Evolutionary conservation across 1,140 invertebrate species (phyloP), one percentile per base, ranked within the genome.

Genomic region (Plodia interpunctella): DNA sequence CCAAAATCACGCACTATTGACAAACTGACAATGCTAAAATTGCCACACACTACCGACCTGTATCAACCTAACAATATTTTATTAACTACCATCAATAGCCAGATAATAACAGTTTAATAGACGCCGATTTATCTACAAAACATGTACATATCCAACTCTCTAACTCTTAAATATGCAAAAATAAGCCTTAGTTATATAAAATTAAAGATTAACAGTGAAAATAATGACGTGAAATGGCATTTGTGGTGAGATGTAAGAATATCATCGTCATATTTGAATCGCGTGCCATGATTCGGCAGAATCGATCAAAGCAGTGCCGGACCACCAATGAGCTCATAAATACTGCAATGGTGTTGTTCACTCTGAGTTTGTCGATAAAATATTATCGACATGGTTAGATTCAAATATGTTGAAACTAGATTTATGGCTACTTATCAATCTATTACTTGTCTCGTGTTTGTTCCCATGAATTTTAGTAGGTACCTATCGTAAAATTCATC

Each of bases 261-360:
- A 86, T 86, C 80, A 78, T 77, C 73, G 71, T 85, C 82, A 81
- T 81, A 82, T 85, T 80, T 78, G 80, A 86, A 88, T 80, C 83
- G 79, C 83, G 83, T 86, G 82, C 83, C 73, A 71, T 88, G 85
- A 88, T 83, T 85, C 83, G 82, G 85, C 85, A 75, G 78, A 80
- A 78, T 81, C 74, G 76, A 76, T 87, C 81, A 84, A 81, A 85
- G 78, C 68, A 72, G 55, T 63, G 75, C 66, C 70, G 76, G 83
- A 88, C 85, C 85, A 88, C 85, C 85, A 80, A 74, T 78, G 83
- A 74, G 72, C 68, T 64, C 66, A 66, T 71, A 62, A 73, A 67
- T 67, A 55, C 58, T 59, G 53, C 38, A 49, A 49, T 71, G 75
- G 69, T 80, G 75, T 58, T 62, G 63, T 60, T 20, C 8, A 44